Conservation (phyloP, 1,140 invertebrate genomes). For the Physella acuta region DNA sequence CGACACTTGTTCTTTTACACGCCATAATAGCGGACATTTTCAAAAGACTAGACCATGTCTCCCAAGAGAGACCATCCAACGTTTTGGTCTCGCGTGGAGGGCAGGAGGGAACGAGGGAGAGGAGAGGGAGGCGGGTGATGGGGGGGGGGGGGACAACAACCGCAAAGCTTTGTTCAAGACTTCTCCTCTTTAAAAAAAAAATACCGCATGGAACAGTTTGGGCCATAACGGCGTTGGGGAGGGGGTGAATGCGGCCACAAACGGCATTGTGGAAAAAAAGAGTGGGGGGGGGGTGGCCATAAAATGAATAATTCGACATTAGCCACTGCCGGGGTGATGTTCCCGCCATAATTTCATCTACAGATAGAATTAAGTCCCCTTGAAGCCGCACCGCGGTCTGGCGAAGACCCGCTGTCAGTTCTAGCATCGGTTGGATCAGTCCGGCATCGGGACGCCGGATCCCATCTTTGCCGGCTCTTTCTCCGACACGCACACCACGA, state of each 20-base stretch:
- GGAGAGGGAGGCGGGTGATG: neutral
- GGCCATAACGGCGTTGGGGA: no score
- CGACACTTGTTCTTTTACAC: slow-evolving; percentile 27
- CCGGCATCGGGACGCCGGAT: neutral
- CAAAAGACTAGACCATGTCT: slow-evolving; percentile 12
- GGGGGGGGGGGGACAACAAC: slow-evolving; percentile 1
- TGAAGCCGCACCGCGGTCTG: neutral
- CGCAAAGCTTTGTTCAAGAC: no score
- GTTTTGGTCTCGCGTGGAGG: slow-evolving; percentile 11
- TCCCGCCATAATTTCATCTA: slow-evolving; percentile 21
- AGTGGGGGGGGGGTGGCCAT: no score
- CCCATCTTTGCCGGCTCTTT: neutral
- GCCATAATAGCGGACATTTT: slow-evolving; percentile 18
- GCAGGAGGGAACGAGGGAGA: no score
- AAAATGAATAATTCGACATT: slow-evolving; percentile 22
- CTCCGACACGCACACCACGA: slow-evolving; percentile 8
- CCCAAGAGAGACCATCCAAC: neutral
- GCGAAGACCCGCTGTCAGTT: no score
- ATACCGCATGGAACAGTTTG: no score
- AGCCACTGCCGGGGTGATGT: neutral
- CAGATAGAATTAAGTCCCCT: slow-evolving; percentile 21
- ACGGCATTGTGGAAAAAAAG: neutral
- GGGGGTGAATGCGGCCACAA: no score
- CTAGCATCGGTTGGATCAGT: neutral
- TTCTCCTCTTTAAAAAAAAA: no score